Evolutionary conservation across 2,113 vertebrate genomes (phyloP).

Genomic region (Cololabis saira): DNA sequence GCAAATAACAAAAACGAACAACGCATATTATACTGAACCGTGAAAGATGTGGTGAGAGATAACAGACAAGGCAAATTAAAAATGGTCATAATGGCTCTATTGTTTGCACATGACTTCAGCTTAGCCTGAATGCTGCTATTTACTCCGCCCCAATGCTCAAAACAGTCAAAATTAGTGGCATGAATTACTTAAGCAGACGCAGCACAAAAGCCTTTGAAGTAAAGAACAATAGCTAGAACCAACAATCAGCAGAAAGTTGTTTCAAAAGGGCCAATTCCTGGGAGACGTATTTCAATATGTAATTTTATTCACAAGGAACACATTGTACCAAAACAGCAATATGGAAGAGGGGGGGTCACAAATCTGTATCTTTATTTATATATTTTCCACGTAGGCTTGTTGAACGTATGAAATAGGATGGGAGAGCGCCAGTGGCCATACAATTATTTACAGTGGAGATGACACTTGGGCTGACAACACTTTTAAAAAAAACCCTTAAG

Average conservation of each 20-base stretch:
- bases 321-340: neutral
- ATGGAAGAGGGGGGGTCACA: slow-evolving; percentile 6
- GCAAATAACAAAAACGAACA: slow-evolving; percentile 23
- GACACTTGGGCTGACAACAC: slow-evolving; percentile 40
- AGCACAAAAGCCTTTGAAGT: slow-evolving; percentile 10
- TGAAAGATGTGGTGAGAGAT: slow-evolving; percentile 29
- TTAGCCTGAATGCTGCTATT: slow-evolving; percentile 27
- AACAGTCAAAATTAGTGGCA: slow-evolving; percentile 30
- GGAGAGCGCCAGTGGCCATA: slow-evolving; percentile 25
- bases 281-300: slow-evolving; percentile 5
- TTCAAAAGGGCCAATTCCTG: slow-evolving; percentile 7
- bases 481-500: slow-evolving; percentile 48
- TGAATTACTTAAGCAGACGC: slow-evolving; percentile 32
- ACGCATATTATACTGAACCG: slow-evolving; percentile 41
- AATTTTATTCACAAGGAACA: slow-evolving; percentile 8
- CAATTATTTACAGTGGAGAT: slow-evolving; percentile 49
- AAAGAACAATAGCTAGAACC: slow-evolving; percentile 14
- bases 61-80: slow-evolving; percentile 38
- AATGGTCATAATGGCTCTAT: slow-evolving; percentile 16
- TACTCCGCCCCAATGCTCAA: slow-evolving; percentile 11
- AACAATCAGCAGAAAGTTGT: slow-evolving; percentile 5
- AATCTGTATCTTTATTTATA: neutral
- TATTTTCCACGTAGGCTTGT: neutral
- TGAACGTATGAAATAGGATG: slow-evolving; percentile 24
- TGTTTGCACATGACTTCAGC: slow-evolving; percentile 19